A percentile compares a stretch with the other conserved stretches of the same genome.
These are phyloP conservation scores for Halichoeres trimaculatus DNA, from an alignment of 2,113 vertebrate species.

Conservation along the genomic window DNA sequence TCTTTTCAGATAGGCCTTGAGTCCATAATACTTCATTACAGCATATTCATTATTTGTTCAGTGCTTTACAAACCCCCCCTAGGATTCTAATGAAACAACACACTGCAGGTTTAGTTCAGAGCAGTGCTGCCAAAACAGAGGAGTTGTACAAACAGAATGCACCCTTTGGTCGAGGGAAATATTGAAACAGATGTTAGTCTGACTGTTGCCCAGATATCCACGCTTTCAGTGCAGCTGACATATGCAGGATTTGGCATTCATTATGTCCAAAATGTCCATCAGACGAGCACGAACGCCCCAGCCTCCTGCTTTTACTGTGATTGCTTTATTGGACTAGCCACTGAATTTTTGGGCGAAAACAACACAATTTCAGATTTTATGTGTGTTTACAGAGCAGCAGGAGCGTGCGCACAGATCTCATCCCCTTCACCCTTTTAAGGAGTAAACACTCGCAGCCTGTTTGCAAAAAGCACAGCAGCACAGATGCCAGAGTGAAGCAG, in stretches of 20 bases:
- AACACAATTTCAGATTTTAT: neutral
- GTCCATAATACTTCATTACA: neutral
- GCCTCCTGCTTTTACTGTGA: slow-evolving; percentile 38
- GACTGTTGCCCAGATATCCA: slow-evolving; percentile 45
- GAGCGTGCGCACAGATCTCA: neutral
- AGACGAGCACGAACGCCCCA: slow-evolving; percentile 26
- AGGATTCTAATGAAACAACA: slow-evolving; percentile 7
- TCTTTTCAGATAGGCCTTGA: too few species aligned
- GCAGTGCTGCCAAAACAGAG: neutral
- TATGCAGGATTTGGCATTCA: slow-evolving; percentile 38
- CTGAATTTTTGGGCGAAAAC: slow-evolving; percentile 1
- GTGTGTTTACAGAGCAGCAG: slow-evolving; percentile 15
- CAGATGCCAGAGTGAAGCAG: slow-evolving; percentile 42
- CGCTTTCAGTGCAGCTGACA: slow-evolving; percentile 35
- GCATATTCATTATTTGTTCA: neutral
- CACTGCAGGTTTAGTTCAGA: neutral
- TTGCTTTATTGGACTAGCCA: slow-evolving; percentile 21
- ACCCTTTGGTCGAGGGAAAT: slow-evolving; percentile 23
- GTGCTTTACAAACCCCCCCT: slow-evolving; percentile 1
- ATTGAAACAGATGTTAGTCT: slow-evolving; percentile 54
- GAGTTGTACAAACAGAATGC: slow-evolving; percentile 13
- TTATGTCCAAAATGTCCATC: slow-evolving; percentile 38
- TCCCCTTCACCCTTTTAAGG: slow-evolving; percentile 8
- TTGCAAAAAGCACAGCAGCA: slow-evolving; percentile 38
- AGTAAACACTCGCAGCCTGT: slow-evolving; percentile 23